phyloP scores from a whole-genome alignment of 2,888 invertebrate species.

The Diadegma fenestrale region DNA sequence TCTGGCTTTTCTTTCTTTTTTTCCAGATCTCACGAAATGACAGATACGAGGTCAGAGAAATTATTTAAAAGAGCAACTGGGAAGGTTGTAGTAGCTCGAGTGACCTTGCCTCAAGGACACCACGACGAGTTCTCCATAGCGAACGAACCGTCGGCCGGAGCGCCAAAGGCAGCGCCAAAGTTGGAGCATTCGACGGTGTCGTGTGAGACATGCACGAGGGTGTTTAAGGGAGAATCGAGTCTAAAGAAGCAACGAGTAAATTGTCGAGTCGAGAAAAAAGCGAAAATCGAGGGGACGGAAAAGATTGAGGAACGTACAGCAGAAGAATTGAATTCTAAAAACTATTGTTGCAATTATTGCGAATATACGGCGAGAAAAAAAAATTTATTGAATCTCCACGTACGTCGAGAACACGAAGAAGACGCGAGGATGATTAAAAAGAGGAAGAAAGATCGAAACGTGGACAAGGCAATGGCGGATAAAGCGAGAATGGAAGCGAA shows the following conservation, averaged over 20 bases:
- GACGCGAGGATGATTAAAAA: slow-evolving; percentile 29
- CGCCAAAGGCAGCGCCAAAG: slow-evolving; percentile 1
- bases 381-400: slow-evolving; percentile 72
- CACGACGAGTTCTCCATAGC: not conserved
- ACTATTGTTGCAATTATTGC: slow-evolving; percentile 74
- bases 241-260: slow-evolving; percentile 55
- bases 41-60: slow-evolving; percentile 64
- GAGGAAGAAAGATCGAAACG: slow-evolving; percentile 64
- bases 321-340: not conserved
- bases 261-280: slow-evolving; percentile 45
- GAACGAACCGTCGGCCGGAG: not conserved
- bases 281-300: slow-evolving; percentile 29
- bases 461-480: slow-evolving; percentile 82
- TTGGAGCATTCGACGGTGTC: slow-evolving; percentile 27
- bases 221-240: slow-evolving; percentile 67
- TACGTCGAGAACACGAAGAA: slow-evolving; percentile 55
- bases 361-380: slow-evolving; percentile 72
- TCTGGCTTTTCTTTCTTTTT: slow-evolving; percentile 73
- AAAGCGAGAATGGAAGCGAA: slow-evolving; percentile 82
- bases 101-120: slow-evolving; percentile 39
- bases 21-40: slow-evolving; percentile 75
- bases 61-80: slow-evolving; percentile 19
- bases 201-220: slow-evolving; percentile 68
- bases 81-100: slow-evolving; percentile 26
- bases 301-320: not conserved